phyloP scores from a whole-genome alignment of 2,113 vertebrate genomes.

The Acrocephalus arundinaceus region DNA sequence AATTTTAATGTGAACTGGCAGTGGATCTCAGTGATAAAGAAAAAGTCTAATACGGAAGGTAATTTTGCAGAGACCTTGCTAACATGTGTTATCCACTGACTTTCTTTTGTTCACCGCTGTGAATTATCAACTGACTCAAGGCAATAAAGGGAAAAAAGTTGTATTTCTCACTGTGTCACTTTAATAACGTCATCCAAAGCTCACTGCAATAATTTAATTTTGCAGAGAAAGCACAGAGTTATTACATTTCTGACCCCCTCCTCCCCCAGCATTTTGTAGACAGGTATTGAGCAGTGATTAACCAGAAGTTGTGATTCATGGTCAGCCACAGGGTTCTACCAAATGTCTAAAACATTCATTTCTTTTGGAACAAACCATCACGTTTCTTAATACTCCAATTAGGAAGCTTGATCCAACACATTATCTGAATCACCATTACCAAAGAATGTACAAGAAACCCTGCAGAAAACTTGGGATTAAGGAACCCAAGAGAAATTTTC shows the following conservation, averaged over 20 bases:
- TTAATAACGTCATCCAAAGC: slow-evolving; percentile 7
- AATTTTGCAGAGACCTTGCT: slow-evolving; percentile 59
- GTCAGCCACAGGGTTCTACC: not conserved
- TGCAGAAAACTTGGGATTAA: not conserved
- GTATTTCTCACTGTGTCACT: slow-evolving; percentile 35
- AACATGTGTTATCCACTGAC: slow-evolving; percentile 49
- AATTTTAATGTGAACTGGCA: slow-evolving; percentile 42
- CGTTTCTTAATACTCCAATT: not conserved
- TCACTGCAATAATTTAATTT: slow-evolving; percentile 48
- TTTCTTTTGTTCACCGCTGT: slow-evolving; percentile 59
- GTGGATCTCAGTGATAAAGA: slow-evolving; percentile 36
- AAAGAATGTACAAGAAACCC: not conserved
- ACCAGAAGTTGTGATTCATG: not conserved
- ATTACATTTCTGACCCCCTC: not conserved
- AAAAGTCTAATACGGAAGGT: not conserved
- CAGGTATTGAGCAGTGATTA: not conserved
- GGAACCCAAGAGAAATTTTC: not conserved
- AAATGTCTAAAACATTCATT: not conserved
- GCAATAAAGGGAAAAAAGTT: slow-evolving; percentile 41
- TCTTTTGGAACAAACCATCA: not conserved
- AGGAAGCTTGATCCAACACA: not conserved
- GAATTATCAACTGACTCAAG: slow-evolving; percentile 63
- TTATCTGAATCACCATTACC: not conserved
- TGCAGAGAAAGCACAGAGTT: not conserved
- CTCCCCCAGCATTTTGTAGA: not conserved